A percentile compares a stretch with the other conserved stretches of the same genome.
phyloP scores from a whole-genome alignment of 2,113 vertebrate genomes.

The Lagenorhynchus albirostris region DNA sequence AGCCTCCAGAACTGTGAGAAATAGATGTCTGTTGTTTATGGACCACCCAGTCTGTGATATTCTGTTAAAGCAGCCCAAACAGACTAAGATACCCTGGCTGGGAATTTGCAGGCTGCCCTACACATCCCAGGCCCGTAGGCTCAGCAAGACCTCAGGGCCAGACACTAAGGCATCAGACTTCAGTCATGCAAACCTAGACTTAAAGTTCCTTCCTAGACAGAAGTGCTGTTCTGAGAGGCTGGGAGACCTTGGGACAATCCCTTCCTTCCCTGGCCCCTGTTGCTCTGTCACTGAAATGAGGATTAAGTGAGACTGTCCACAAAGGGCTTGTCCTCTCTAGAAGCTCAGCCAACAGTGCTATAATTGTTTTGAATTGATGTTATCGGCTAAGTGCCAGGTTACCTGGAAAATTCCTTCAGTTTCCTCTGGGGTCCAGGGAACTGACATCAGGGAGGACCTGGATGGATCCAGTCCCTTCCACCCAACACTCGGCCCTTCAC shows the following conservation, averaged over 20 bases:
- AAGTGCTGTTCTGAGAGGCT: background rate
- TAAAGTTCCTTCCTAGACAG: background rate
- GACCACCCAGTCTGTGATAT: background rate
- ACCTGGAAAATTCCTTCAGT: background rate
- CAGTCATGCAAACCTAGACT: rapidly evolving
- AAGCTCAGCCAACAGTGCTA: background rate
- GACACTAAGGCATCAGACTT: background rate
- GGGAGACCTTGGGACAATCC: background rate
- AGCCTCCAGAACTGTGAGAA: background rate
- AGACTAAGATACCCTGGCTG: background rate
- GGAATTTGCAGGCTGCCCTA: background rate
- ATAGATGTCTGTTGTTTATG: background rate
- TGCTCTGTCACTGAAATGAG: background rate
- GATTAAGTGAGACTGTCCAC: background rate
- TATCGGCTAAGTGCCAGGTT: no score
- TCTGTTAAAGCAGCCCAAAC: background rate
- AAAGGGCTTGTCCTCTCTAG: background rate
- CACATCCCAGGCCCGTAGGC: background rate
- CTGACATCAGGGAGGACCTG: background rate
- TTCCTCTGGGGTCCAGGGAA: background rate
- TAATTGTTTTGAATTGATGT: background rate
- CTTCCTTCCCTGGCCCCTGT: no score
- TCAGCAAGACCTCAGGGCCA: background rate
- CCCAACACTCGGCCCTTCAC: no score
- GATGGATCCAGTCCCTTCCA: background rate